A percentile compares a stretch with the other conserved stretches of the same genome.
Conservation (phyloP, 1,140 invertebrate genomes). For the Zaprionus davidi region DNA sequence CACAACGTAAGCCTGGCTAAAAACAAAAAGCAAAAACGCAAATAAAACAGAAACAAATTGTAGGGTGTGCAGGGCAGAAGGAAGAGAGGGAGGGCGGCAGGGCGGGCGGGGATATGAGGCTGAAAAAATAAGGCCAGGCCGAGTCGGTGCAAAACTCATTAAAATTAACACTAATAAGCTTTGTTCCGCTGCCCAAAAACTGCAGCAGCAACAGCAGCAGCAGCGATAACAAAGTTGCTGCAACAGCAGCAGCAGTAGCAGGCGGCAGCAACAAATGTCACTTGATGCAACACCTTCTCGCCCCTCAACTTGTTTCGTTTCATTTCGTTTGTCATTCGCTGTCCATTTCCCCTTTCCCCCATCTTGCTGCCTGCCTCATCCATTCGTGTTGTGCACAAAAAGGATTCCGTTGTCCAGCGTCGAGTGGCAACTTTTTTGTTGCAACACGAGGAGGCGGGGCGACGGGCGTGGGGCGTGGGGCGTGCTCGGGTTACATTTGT, state of each 20-base stretch:
- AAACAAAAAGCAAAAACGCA: slow-evolving; percentile 1
- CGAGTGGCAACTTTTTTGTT: slow-evolving; percentile 35
- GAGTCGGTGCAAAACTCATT: slow-evolving; percentile 53
- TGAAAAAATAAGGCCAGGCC: slow-evolving; percentile 45
- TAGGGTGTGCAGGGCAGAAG: background rate
- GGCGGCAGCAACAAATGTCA: slow-evolving; percentile 50
- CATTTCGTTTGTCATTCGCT: slow-evolving; percentile 54
- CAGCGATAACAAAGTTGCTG: slow-evolving; percentile 49
- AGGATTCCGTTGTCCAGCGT: slow-evolving; percentile 55
- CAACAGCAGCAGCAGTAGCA: slow-evolving; percentile 36
- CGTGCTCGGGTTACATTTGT: slow-evolving; percentile 46
- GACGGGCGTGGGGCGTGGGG: background rate
- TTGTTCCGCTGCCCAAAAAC: slow-evolving; percentile 50
- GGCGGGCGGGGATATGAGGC: no score
- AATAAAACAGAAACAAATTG: slow-evolving; percentile 12
- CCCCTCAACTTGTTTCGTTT: slow-evolving; percentile 33
- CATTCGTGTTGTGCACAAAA: slow-evolving; percentile 48
- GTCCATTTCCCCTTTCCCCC: slow-evolving; percentile 31
- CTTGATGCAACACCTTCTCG: slow-evolving; percentile 39
- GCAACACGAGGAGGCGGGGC: slow-evolving; percentile 5
- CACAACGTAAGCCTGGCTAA: slow-evolving; percentile 31
- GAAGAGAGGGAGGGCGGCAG: background rate
- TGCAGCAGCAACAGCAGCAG: slow-evolving; percentile 35
- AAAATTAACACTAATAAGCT: slow-evolving; percentile 68
- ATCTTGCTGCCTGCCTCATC: background rate